These are phyloP conservation scores for Hecatera dysodea DNA, from an alignment of 2,888 invertebrate species.

Conservation along the genomic window DNA sequence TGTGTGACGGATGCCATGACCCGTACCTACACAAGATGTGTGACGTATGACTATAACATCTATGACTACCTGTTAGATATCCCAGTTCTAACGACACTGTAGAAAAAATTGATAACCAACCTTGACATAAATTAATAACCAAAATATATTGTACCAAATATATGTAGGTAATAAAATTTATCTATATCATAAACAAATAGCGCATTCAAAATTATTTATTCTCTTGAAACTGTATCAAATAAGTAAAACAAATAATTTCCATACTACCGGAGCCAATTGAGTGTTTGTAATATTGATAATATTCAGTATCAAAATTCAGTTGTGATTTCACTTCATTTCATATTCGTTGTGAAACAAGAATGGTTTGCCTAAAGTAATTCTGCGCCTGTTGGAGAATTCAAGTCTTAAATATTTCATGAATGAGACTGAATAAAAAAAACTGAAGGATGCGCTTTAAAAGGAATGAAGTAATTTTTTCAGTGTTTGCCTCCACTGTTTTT, in stretches of 20 bases:
- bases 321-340: background rate
- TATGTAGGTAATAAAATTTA: background rate
- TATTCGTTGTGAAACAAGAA: slow-evolving; percentile 12
- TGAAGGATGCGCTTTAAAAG: slow-evolving; percentile 22
- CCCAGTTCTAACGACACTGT: background rate
- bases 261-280: background rate
- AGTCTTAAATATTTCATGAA: slow-evolving; percentile 40
- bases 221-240: background rate
- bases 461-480: slow-evolving; percentile 7
- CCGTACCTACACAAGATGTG: background rate
- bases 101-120: background rate
- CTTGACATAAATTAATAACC: background rate
- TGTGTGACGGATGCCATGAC: background rate
- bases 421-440: slow-evolving; percentile 14
- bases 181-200: too few species aligned
- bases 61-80: background rate
- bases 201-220: background rate
- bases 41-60: background rate
- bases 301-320: background rate
- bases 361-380: slow-evolving; percentile 15
- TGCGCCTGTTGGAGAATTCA: slow-evolving; percentile 10
- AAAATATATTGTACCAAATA: too few species aligned
- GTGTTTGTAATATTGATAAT: background rate
- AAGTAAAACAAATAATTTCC: background rate
- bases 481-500: slow-evolving; percentile 3